A percentile compares a stretch with the other conserved stretches of the same genome.
These are phyloP conservation scores for Microcebus ravelobensis DNA, from an alignment of 2,113 vertebrate genomes.

Conservation along the genomic window DNA sequence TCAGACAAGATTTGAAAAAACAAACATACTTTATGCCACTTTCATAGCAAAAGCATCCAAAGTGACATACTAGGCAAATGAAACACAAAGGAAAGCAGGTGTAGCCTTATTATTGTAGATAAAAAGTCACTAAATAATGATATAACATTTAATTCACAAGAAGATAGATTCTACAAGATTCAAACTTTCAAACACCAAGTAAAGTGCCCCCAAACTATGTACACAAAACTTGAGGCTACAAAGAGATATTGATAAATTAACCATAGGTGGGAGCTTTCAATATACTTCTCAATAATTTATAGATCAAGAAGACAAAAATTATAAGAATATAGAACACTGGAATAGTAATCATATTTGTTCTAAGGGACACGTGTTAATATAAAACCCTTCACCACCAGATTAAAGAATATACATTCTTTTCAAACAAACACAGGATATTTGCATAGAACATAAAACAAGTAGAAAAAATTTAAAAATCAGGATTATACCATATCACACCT, in stretches of 20 bases:
- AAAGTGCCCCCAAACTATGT: neutral
- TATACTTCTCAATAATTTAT: neutral
- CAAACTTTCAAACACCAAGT: neutral
- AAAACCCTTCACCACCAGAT: neutral
- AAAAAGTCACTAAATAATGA: neutral
- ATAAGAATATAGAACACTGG: neutral
- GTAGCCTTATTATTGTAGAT: neutral
- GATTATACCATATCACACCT: neutral
- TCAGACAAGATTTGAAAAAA: neutral
- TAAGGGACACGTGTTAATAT: neutral
- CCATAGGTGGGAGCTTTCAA: neutral
- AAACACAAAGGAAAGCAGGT: neutral
- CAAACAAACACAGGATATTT: neutral
- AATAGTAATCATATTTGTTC: neutral
- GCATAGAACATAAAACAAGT: neutral
- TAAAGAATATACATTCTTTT: neutral
- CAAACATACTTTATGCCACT: neutral
- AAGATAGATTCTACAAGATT: neutral
- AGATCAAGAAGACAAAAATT: neutral
- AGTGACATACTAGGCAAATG: neutral
- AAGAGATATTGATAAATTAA: neutral
- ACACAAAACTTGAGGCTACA: neutral
- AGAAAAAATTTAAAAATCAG: slow-evolving; percentile 13
- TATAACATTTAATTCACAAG: neutral
- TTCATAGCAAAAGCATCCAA: neutral